These are phyloP conservation scores for Theretra japonica DNA, from an alignment of 2,888 invertebrate species.

Conservation along the genomic window DNA sequence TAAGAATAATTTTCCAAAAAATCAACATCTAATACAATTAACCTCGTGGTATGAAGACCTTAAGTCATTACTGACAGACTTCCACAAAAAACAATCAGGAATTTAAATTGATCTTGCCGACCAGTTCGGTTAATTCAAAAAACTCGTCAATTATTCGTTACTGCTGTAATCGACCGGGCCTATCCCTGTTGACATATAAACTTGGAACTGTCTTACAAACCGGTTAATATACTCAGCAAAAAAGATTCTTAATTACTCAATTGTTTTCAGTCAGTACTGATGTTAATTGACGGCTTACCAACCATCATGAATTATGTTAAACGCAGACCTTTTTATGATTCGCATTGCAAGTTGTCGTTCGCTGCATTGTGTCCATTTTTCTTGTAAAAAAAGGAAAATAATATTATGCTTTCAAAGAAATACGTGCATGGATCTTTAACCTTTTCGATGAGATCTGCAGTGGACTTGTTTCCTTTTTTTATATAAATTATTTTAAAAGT, in stretches of 20 bases:
- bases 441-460: neutral
- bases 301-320: conserved; percentile 32
- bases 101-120: conserved; percentile 18
- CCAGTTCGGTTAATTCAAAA: conserved; percentile 14
- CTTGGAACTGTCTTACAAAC: conserved; percentile 20
- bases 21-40: neutral
- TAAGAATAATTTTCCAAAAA: neutral
- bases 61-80: conserved; percentile 21
- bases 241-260: conserved; percentile 43
- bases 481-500: too few species aligned
- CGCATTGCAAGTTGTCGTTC: conserved; percentile 10
- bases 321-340: conserved; percentile 28
- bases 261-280: conserved; percentile 45
- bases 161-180: conserved; percentile 5
- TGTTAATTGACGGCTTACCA: conserved; percentile 30
- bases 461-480: too few species aligned
- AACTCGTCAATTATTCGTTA: conserved; percentile 23
- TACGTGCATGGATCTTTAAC: conserved; percentile 7
- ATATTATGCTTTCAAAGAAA: neutral
- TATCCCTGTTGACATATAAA: conserved; percentile 23
- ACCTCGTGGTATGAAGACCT: neutral
- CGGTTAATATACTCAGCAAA: neutral
- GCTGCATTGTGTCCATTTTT: conserved; percentile 21
- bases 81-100: conserved; percentile 23
- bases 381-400: neutral